Evolutionary conservation across 2,797 vertebrate species (phyloP).

Genomic region (Enoplosus armatus): DNA sequence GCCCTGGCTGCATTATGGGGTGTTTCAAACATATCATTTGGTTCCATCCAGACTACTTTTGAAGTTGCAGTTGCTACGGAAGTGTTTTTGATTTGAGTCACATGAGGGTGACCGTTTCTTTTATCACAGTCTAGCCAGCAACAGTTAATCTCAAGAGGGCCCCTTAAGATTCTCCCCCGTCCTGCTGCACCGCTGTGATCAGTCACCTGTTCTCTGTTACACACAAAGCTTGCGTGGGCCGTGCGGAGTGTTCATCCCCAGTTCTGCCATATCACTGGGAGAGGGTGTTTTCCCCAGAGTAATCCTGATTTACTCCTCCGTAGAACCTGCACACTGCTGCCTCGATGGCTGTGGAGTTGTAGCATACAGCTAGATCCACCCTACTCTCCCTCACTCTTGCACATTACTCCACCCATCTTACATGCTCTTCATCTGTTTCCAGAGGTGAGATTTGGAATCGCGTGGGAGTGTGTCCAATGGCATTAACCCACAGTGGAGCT

Average conservation of each 20-base stretch:
- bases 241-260: slow-evolving; percentile 55
- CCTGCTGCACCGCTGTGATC: slow-evolving; percentile 56
- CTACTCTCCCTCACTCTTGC: slow-evolving; percentile 46
- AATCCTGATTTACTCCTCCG: slow-evolving; percentile 79
- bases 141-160: slow-evolving; percentile 53
- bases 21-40: slow-evolving; percentile 37
- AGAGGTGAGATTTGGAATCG: slow-evolving; percentile 75
- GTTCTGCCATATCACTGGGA: slow-evolving; percentile 51
- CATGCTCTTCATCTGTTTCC: slow-evolving; percentile 75
- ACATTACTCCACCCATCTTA: slow-evolving; percentile 72
- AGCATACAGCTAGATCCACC: slow-evolving; percentile 48
- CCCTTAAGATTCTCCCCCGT: slow-evolving; percentile 43
- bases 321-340: slow-evolving; percentile 56
- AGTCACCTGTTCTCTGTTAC: slow-evolving; percentile 71
- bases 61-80: slow-evolving; percentile 24
- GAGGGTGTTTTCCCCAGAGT: slow-evolving; percentile 74
- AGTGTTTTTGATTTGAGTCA: slow-evolving; percentile 50
- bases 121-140: slow-evolving; percentile 45
- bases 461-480: slow-evolving; percentile 85
- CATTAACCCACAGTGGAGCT: slow-evolving; percentile 82
- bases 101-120: slow-evolving; percentile 53
- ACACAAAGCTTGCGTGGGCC: slow-evolving; percentile 69
- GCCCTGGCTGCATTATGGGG: neutral
- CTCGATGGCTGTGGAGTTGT: slow-evolving; percentile 54
- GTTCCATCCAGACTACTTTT: slow-evolving; percentile 28